A percentile compares a stretch with the other conserved stretches of the same genome.
Conservation (phyloP, 2,888 invertebrate genomes). For the Thereva unica region DNA sequence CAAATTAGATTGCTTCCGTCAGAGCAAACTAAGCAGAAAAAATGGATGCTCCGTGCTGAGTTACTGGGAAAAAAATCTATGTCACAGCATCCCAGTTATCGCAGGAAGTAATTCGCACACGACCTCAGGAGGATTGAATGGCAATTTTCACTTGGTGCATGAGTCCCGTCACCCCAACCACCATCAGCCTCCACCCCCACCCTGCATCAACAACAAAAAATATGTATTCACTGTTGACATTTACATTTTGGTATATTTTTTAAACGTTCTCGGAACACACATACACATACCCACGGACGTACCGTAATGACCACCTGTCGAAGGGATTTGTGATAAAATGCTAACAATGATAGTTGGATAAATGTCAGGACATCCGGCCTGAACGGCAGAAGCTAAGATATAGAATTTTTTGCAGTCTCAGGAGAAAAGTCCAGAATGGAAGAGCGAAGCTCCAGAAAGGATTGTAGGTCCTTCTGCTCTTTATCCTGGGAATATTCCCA, state of each 20-base stretch:
- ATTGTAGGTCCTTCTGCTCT: too few relatives aligned
- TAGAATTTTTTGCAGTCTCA: neutral
- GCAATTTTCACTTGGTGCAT: slow-evolving; percentile 14
- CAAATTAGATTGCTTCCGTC: slow-evolving; percentile 34
- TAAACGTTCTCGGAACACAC: too few relatives aligned
- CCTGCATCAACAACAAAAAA: too few relatives aligned
- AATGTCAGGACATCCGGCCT: slow-evolving; percentile 4
- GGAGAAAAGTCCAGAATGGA: neutral
- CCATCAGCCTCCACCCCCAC: too few relatives aligned
- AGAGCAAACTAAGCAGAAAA: slow-evolving; percentile 7
- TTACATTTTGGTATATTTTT: too few relatives aligned
- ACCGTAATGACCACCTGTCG: slow-evolving; percentile 18
- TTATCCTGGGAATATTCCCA: too few relatives aligned
- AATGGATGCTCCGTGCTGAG: slow-evolving; percentile 18
- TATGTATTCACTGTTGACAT: too few relatives aligned
- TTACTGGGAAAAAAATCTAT: slow-evolving; percentile 29
- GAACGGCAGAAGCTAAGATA: neutral
- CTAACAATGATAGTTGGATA: slow-evolving; percentile 9
- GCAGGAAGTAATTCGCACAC: slow-evolving; percentile 5
- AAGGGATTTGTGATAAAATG: slow-evolving; percentile 17
- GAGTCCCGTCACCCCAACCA: too few relatives aligned
- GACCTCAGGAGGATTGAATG: slow-evolving; percentile 2
- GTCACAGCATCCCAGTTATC: slow-evolving; percentile 4
- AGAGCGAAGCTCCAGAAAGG: neutral
- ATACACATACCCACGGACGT: neutral